Evolutionary conservation across 2,888 invertebrate species (phyloP).

Genomic region (Drosophila stalkeri): DNA sequence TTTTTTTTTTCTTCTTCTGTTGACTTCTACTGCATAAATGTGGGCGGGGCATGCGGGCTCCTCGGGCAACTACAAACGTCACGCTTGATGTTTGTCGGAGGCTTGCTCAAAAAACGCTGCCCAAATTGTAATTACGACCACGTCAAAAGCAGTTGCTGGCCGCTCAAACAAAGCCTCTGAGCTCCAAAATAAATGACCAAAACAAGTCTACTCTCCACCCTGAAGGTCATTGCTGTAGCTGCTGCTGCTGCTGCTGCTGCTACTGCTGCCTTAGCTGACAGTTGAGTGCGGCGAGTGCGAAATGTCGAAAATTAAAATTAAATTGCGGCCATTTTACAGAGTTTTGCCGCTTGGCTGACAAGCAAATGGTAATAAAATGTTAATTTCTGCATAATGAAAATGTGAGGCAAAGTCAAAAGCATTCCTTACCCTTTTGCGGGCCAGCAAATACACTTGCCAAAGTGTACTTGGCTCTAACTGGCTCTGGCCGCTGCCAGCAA

Average conservation of each 20-base stretch:
- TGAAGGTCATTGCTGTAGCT: conserved; percentile 22
- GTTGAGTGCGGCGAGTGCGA: conserved; percentile 27
- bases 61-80: conserved; percentile 34
- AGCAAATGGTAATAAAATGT: conserved; percentile 44
- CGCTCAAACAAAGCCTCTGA: conserved; percentile 58
- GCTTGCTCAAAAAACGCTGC: conserved; percentile 51
- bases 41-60: conserved; percentile 5
- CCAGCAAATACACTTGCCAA: conserved; percentile 12
- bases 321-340: conserved; percentile 61
- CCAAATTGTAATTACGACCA: conserved; percentile 75
- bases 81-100: conserved; percentile 47
- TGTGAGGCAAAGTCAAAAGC: conserved; percentile 18
- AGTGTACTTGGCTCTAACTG: not conserved
- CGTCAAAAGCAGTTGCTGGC: conserved; percentile 70
- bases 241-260: not conserved
- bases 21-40: conserved; percentile 14
- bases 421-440: conserved; percentile 20
- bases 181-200: conserved; percentile 73
- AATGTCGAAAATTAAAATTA: conserved; percentile 61
- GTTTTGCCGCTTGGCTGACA: conserved; percentile 45
- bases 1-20: not conserved
- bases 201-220: conserved; percentile 28
- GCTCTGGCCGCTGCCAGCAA: not conserved
- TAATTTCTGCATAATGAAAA: conserved; percentile 48
- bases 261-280: conserved; percentile 19